Evolutionary conservation across 2,888 invertebrate genomes (phyloP).

Genomic region (Myopa testacea): DNA sequence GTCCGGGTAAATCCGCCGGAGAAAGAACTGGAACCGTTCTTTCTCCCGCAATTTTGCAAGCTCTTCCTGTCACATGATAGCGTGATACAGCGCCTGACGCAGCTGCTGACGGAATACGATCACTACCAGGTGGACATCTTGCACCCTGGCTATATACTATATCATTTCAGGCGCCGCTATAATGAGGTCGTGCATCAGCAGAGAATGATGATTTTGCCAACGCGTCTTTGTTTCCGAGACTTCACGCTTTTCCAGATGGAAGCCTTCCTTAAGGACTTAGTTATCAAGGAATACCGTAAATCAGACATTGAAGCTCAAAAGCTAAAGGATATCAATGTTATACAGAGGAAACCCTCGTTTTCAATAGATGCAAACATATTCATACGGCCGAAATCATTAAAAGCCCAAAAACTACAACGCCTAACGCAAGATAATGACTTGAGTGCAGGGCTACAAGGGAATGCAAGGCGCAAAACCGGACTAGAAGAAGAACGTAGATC

Average conservation of each 20-base stretch:
- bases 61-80: constrained; percentile 54
- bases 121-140: constrained; percentile 50
- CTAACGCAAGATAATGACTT: background rate
- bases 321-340: background rate
- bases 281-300: constrained; percentile 48
- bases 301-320: background rate
- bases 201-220: constrained; percentile 52
- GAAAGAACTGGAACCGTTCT: constrained; percentile 19
- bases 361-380: constrained; percentile 52
- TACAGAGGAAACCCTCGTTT: background rate
- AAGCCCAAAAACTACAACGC: constrained; percentile 41
- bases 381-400: constrained; percentile 55
- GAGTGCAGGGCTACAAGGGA: background rate
- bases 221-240: constrained; percentile 61
- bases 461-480: background rate
- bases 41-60: constrained; percentile 54
- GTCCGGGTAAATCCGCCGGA: constrained; percentile 18
- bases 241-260: constrained; percentile 57
- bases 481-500: background rate
- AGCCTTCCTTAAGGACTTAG: constrained; percentile 52
- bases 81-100: constrained; percentile 51
- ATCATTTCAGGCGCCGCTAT: constrained; percentile 50
- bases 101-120: constrained; percentile 52
- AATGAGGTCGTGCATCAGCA: constrained; percentile 54
- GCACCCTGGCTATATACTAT: constrained; percentile 50